phyloP scores from a whole-genome alignment of 2,888 invertebrate genomes.

The Acrocyrtus sp. region DNA sequence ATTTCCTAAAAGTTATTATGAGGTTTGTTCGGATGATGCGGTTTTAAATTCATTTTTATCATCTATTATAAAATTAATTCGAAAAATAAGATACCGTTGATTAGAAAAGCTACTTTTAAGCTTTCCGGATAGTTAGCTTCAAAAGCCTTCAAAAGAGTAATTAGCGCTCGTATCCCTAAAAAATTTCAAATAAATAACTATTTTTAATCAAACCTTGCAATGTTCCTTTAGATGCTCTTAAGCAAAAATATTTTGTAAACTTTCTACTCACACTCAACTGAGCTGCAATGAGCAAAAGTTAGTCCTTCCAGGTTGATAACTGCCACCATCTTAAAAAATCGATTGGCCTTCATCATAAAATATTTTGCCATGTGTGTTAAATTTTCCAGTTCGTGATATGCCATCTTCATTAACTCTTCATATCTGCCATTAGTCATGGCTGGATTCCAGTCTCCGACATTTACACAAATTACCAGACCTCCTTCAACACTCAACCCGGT shows the following conservation, averaged over 20 bases:
- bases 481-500: slow-evolving; percentile 17
- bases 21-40: too few relatives aligned
- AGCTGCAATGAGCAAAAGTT: slow-evolving; percentile 34
- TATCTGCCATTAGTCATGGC: slow-evolving; percentile 13
- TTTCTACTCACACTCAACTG: slow-evolving; percentile 29
- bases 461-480: slow-evolving; percentile 29
- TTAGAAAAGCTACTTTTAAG: slow-evolving; percentile 20
- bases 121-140: slow-evolving; percentile 39
- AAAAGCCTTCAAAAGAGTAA: slow-evolving; percentile 33
- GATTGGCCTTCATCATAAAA: slow-evolving; percentile 4
- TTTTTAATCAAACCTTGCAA: too few relatives aligned
- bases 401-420: slow-evolving; percentile 29
- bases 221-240: too few relatives aligned
- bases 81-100: slow-evolving; percentile 38
- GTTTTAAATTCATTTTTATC: too few relatives aligned
- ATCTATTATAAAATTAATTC: too few relatives aligned
- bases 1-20: too few relatives aligned
- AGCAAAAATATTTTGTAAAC: neutral
- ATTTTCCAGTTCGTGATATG: slow-evolving; percentile 30
- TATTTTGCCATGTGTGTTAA: neutral
- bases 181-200: too few relatives aligned
- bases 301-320: slow-evolving; percentile 39
- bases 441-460: slow-evolving; percentile 29
- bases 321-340: slow-evolving; percentile 12
- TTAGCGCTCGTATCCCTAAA: slow-evolving; percentile 20